phyloP scores from a whole-genome alignment of 1,140 invertebrate species.

The Aporrectodea caliginosa region DNA sequence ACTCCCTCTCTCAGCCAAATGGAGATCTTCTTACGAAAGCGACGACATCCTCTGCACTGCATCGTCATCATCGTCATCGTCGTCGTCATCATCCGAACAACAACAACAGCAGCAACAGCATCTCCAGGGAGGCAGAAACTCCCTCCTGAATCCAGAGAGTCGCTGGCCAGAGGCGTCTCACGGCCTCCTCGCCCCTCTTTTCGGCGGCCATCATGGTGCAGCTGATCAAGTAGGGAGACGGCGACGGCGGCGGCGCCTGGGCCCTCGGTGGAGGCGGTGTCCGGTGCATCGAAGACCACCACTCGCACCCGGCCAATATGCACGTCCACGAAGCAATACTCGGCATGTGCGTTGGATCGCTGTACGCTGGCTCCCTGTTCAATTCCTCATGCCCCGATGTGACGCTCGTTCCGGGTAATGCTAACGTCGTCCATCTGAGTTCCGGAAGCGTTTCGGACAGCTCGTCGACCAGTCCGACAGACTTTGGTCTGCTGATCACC shows the following conservation, averaged over 20 bases:
- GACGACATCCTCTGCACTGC: neutral
- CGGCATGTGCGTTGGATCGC: neutral
- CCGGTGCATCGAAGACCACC: too few relatives aligned
- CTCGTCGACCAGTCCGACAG: neutral
- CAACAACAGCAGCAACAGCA: neutral
- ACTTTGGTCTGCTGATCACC: neutral
- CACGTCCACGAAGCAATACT: neutral
- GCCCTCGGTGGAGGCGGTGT: too few relatives aligned
- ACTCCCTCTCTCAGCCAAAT: neutral
- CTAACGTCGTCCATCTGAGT: too few relatives aligned
- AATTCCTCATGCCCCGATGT: neutral
- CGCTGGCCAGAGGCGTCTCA: neutral
- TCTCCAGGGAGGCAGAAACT: too few relatives aligned
- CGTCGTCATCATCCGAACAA: neutral
- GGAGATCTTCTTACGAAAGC: neutral
- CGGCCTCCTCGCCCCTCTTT: neutral
- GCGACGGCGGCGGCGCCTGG: neutral
- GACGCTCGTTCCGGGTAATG: too few relatives aligned
- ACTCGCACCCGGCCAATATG: too few relatives aligned
- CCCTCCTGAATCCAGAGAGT: neutral
- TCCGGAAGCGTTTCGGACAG: neutral
- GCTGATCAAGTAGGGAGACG: neutral
- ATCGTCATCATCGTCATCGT: neutral
- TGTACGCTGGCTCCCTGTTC: neutral
- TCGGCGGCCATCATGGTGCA: too few relatives aligned